A percentile compares a stretch with the other conserved stretches of the same genome.
Conservation (phyloP, 2,113 vertebrate genomes). For the Myotis yumanensis region DNA sequence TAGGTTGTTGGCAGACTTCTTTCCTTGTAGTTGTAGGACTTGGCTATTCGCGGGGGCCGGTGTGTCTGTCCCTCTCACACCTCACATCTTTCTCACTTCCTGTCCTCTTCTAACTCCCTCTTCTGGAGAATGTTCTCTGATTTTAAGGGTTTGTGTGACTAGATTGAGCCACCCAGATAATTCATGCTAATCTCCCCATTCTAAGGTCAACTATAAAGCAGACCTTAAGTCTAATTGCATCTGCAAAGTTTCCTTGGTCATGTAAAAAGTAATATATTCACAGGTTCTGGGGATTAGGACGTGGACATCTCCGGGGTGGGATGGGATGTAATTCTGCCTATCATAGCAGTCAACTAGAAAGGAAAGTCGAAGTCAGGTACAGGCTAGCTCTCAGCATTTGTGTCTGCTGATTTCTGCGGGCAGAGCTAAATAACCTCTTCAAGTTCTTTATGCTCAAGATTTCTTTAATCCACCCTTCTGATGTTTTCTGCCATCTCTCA, state of each 20-base stretch:
- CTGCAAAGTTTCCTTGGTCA: neutral
- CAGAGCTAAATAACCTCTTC: neutral
- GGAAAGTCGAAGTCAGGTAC: neutral
- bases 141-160: neutral
- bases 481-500: neutral
- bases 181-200: neutral
- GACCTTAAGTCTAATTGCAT: neutral
- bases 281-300: neutral
- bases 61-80: neutral
- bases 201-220: neutral
- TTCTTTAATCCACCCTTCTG: neutral
- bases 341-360: neutral
- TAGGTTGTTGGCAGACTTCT: neutral
- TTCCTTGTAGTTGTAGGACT: neutral
- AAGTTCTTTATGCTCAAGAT: neutral
- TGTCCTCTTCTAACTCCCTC: neutral
- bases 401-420: neutral
- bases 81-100: neutral
- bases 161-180: neutral
- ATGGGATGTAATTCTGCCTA: neutral
- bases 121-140: neutral
- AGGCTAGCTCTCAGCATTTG: neutral
- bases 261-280: neutral
- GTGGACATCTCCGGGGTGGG: neutral
- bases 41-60: neutral